A percentile compares a stretch with the other conserved stretches of the same genome.
phyloP scores from a whole-genome alignment of 2,888 invertebrate species.

The Pyrrhosoma nymphula region DNA sequence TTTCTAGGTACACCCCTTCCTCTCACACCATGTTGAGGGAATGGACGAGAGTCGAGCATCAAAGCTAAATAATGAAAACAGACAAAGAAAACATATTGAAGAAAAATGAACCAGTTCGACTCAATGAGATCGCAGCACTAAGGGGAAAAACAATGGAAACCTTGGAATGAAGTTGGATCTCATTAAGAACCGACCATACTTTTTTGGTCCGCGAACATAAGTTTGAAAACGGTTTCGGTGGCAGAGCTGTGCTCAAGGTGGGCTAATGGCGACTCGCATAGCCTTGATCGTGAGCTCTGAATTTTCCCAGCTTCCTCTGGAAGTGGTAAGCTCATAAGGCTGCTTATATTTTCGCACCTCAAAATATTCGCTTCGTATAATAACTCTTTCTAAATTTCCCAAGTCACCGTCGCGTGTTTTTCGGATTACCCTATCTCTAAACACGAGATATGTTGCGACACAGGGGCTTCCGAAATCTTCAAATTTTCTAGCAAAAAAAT shows the following conservation, averaged over 20 bases:
- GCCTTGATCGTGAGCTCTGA: neutral
- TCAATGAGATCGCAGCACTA: too few species aligned
- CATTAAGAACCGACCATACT: too few species aligned
- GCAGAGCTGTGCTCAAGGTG: neutral
- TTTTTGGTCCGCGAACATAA: neutral
- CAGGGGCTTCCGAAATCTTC: neutral
- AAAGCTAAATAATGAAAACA: too few species aligned
- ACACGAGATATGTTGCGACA: neutral
- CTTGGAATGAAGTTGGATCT: too few species aligned
- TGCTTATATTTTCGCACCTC: neutral
- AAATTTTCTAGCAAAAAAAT: neutral
- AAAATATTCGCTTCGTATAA: neutral
- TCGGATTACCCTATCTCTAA: neutral
- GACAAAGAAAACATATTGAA: too few species aligned
- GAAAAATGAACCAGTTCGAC: too few species aligned
- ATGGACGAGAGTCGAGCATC: too few species aligned
- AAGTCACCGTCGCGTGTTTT: neutral
- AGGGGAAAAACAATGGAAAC: too few species aligned
- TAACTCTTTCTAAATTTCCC: neutral
- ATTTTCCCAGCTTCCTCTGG: slow-evolving; percentile 12
- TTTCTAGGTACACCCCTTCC: too few species aligned
- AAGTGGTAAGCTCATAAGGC: neutral
- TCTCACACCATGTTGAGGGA: too few species aligned
- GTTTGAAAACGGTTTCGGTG: neutral
- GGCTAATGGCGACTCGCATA: neutral